Conservation (phyloP, 2,113 vertebrate species). For the Oceanites oceanicus region DNA sequence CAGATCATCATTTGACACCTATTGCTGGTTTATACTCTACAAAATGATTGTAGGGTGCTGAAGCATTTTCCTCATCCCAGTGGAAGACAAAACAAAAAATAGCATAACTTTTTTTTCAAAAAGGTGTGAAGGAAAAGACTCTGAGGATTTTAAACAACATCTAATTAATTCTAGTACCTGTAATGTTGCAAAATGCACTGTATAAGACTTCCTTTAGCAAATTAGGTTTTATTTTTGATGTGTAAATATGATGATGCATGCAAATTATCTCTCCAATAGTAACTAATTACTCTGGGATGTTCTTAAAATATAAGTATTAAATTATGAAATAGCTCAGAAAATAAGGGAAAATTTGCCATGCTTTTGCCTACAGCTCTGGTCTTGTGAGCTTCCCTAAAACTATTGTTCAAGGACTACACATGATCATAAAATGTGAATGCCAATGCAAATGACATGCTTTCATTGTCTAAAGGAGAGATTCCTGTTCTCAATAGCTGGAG, state of each 20-base stretch:
- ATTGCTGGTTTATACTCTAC: neutral
- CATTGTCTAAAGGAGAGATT: neutral
- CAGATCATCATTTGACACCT: neutral
- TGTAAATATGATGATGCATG: conserved; percentile 44
- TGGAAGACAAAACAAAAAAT: conserved; percentile 17
- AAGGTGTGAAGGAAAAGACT: conserved; percentile 48
- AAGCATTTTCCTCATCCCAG: neutral
- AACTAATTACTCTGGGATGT: conserved; percentile 32
- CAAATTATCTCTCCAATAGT: conserved; percentile 30
- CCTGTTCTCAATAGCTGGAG: neutral
- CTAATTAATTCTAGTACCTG: conserved; percentile 51
- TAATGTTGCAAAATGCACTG: conserved; percentile 8
- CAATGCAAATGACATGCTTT: neutral
- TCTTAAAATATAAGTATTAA: conserved; percentile 14
- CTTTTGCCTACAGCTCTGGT: neutral
- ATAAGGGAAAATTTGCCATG: neutral
- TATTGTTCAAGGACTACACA: neutral
- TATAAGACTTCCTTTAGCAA: conserved; percentile 38
- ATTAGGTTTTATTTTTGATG: conserved; percentile 54
- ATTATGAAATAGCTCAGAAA: neutral
- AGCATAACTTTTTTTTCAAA: neutral
- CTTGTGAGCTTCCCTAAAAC: neutral
- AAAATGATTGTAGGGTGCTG: neutral
- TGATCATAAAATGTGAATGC: neutral
- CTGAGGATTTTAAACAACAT: conserved; percentile 27